Conservation (phyloP, 2,888 invertebrate genomes). For the Pyrgus malvae region DNA sequence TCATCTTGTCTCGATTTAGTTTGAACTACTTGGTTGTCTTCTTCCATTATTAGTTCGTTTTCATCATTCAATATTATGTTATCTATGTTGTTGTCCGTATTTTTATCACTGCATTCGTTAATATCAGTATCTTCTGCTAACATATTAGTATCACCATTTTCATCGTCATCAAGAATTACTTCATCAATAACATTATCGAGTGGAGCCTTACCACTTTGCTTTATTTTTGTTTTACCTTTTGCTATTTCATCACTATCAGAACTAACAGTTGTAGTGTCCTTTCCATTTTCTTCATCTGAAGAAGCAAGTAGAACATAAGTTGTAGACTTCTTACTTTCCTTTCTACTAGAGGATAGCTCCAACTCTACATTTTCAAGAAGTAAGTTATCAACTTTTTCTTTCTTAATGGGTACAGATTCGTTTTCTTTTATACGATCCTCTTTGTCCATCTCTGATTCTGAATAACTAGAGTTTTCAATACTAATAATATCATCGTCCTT, state of each 20-base stretch:
- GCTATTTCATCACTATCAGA: background rate
- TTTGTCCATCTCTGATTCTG: conserved; percentile 55
- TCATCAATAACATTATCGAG: conserved; percentile 34
- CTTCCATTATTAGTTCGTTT: background rate
- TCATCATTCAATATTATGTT: background rate
- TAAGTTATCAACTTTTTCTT: conserved; percentile 27
- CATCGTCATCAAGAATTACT: conserved; percentile 5
- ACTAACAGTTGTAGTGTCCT: background rate
- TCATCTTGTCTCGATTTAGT: too few relatives aligned
- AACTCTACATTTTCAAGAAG: conserved; percentile 36
- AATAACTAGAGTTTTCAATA: conserved; percentile 72
- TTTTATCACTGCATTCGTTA: too few relatives aligned
- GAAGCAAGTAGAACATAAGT: conserved; percentile 59
- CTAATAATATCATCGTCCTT: conserved; percentile 57
- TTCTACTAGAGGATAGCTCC: conserved; percentile 33
- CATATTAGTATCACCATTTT: background rate
- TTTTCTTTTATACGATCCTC: conserved; percentile 14
- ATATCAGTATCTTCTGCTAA: background rate
- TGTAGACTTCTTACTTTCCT: conserved; percentile 35
- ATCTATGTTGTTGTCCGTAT: too few relatives aligned
- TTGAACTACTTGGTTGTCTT: too few relatives aligned
- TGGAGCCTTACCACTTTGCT: background rate
- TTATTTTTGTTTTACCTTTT: background rate
- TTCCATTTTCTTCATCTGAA: conserved; percentile 50
- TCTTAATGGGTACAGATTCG: background rate